Evolutionary conservation across 2,113 vertebrate species (phyloP).

Genomic region (Neomonachus schauinslandi): DNA sequence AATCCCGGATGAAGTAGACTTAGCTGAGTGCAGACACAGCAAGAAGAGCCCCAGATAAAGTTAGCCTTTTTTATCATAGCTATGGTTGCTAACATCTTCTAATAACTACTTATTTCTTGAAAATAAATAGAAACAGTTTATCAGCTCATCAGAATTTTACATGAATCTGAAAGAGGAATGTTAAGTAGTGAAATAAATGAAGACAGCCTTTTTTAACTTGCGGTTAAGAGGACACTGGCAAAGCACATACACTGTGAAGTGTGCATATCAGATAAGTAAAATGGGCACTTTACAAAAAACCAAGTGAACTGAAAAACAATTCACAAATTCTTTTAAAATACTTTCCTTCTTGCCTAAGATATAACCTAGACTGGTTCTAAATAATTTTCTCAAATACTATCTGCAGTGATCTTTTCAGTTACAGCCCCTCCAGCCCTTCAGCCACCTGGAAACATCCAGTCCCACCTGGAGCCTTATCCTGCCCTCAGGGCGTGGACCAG

Average conservation of each 20-base stretch:
- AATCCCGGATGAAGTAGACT: background rate
- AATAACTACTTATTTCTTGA: slow-evolving; percentile 25
- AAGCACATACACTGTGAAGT: background rate
- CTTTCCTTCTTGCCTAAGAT: slow-evolving; percentile 37
- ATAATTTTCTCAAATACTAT: slow-evolving; percentile 43
- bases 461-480: background rate
- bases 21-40: background rate
- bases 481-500: background rate
- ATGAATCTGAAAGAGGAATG: slow-evolving; percentile 3
- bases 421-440: background rate
- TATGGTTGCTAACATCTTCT: background rate
- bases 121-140: slow-evolving; percentile 35
- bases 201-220: background rate
- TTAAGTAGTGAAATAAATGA: background rate
- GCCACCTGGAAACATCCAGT: background rate
- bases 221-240: background rate
- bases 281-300: slow-evolving; percentile 4
- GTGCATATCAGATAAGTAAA: background rate
- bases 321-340: slow-evolving; percentile 13
- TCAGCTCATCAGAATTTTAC: background rate
- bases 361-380: background rate
- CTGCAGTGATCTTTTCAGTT: background rate
- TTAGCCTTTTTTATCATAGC: slow-evolving; percentile 4
- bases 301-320: background rate
- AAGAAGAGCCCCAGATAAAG: background rate